Evolutionary conservation across 2,888 invertebrate genomes (phyloP), one percentile per base, ranked within the genome.

Genomic region (Bugulina stolonifera): DNA sequence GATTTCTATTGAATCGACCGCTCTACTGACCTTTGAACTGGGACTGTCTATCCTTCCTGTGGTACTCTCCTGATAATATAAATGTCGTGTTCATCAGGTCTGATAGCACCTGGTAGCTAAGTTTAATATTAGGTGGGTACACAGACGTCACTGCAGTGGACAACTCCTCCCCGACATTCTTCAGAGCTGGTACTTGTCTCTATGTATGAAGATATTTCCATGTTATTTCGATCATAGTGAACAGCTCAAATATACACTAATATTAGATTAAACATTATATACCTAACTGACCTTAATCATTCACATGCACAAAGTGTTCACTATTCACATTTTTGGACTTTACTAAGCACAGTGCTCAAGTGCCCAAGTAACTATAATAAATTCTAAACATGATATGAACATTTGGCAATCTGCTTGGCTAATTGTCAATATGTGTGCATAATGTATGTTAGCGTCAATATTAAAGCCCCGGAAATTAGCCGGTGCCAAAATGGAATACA

Each of bases 101-200:
- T 27, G 32, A 64, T 27, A 64, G 25, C 2, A 64, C 64, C 10
- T 64, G 10, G 27, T 64, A 64, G 27, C 25, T 64, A 32, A 64
- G 64, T 14, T 27, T 64, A 5, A 64, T n/a, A 32, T 32, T 27
- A 3, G 2, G 5, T 2, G 64, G 64, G 34, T 64, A 64, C 18
- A n/a, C 27, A 64, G 29, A 64, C n/a, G 27, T 32, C n/a, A 64
- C 5, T 3, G 32, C 32, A 14, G 2, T 10, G 25, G 64, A 64
- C 2, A 64, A 32, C 2, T 2, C 29, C 27, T 64, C 25, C 14
- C 64, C 64, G 32, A 64, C 27, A 27, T 27, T 64, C 34, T 64
- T 64, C 14, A 64, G 64, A 29, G 29, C 64, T 32, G 64, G 64
- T 3, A 64, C 64, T 27, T 64, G 64, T 64, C 64, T 27, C 64